Base-by-base conservation (phyloP, 2,888 invertebrate genomes). In the Watsonalla binaria region DNA sequence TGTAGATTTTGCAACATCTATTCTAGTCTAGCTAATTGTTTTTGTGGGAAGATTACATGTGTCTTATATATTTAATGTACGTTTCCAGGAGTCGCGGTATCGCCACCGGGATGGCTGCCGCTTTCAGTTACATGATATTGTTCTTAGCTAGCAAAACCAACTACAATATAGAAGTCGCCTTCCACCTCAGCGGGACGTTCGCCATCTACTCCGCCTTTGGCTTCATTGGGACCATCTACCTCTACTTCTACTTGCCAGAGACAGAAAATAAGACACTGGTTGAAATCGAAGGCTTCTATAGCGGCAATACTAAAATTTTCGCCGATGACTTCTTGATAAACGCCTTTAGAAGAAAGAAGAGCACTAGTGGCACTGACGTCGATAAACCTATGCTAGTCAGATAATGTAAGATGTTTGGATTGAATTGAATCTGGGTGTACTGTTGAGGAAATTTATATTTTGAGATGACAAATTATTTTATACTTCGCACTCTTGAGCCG, bases 101-200 rank as follows among this genome's bases (percentile, higher is more conserved):
- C 15, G 92, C 92, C 0, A 91, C 91, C 0, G 89, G 92, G 0
- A 58, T 92, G 2, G 84, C 92, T 5, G 92, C 92, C 0, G 92
- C 92, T 0, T 59, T 80, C 0, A 84, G 83, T 57, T 93, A 93
- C 70, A 63, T 80, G 0, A 74, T 92, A 9, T 83, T 85, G 58
- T 92, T 92, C 65, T 35, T 88, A 0, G 85, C 90, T 14, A 81
- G 91, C 1, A 92, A 92, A 74, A 91, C 92, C 0, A 92, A 92
- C 74, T 87, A 91, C 61, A 90, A 91, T 56, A 60, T 93, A 6
- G 92, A 92, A 70, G 78, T 81, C 4, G 62, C 63, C 0, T 76
- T 92, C 52, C 86, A 89, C 46, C 71, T 92, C 0, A 85, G 87
- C 51, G 92, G 92, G 0, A 80, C 91, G 0, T 92, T 92, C 61